A percentile compares a stretch with the other conserved stretches of the same genome.
phyloP scores from a whole-genome alignment of 2,113 vertebrate species.

The Lepidothrix coronata region DNA sequence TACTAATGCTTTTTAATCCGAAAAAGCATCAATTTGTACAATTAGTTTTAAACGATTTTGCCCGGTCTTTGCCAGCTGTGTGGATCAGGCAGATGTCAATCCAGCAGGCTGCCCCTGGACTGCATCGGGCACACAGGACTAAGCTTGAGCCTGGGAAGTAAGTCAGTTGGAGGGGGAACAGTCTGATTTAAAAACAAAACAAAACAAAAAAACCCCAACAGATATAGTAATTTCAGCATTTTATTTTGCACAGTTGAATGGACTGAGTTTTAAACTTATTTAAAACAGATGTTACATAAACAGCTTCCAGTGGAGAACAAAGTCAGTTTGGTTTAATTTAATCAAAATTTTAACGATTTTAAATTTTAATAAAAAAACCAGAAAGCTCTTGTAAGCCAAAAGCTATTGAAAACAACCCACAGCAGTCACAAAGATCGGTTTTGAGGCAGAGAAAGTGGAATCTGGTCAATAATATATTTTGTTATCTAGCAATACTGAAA shows the following conservation, averaged over 20 bases:
- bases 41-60: background rate
- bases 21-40: background rate
- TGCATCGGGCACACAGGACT: background rate
- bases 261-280: background rate
- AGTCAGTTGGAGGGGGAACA: background rate
- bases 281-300: background rate
- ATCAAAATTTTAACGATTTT: background rate
- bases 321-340: background rate
- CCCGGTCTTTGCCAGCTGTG: background rate
- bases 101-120: fast-evolving
- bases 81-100: background rate
- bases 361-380: background rate
- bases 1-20: fast-evolving
- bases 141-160: background rate
- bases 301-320: conserved; percentile 29
- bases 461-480: background rate
- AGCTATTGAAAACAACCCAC: background rate
- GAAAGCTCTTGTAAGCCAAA: background rate
- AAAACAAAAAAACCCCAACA: background rate
- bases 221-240: background rate
- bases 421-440: background rate
- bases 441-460: background rate
- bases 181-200: background rate
- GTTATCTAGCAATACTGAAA: background rate
- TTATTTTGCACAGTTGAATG: background rate